Evolutionary conservation across 2,888 invertebrate species (phyloP), one percentile per base, ranked within the genome.

Genomic region (Orthosia incerta): DNA sequence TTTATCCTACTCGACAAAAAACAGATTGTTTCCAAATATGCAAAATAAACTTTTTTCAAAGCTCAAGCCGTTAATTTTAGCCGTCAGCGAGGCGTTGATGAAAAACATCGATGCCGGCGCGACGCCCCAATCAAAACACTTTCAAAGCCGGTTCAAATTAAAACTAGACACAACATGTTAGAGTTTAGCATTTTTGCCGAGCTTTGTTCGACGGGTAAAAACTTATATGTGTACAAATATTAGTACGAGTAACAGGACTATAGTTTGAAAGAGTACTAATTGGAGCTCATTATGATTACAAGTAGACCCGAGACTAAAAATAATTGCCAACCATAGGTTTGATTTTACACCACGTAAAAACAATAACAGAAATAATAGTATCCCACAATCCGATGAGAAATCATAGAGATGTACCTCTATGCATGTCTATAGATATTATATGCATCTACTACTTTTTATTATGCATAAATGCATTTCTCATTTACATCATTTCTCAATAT

Each of bases 21-120:
- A 46, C 59, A 46, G 67, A 59, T 59, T 60, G 23, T 18, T 67
- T n/a, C 13, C 39, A 68, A 60, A 75, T 59, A 53, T 53, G 46
- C 46, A 53, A 75, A 59, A 59, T 9, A 23, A 13, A 5, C 15
- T 73, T 31, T 72, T 67, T 60, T 60, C 16, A 48, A 55, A 76
- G 48, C 53, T 20, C 48, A 60, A 76, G 31, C 20, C 31, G 26
- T 75, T 56, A 13, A 56, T 56, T 76, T 76, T 12, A 13, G 13
- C n/a, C 56, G 75, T 76, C 75, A 76, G 76, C 45, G 76, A 61
- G n/a, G 70, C 75, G 70, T 75, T 70, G 76, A 56, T 75, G 51
- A 76, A 76, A 70, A 51, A 50, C n/a, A 57, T 53, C 62, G 46
- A 45, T 46, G 57, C 23, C 45, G 9, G 26, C 9, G 56, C 23